Percentiles rank a stretch among this genome's conserved stretches.
Conservation (phyloP, 2,113 vertebrate genomes). For the Megaceryle maxima region DNA sequence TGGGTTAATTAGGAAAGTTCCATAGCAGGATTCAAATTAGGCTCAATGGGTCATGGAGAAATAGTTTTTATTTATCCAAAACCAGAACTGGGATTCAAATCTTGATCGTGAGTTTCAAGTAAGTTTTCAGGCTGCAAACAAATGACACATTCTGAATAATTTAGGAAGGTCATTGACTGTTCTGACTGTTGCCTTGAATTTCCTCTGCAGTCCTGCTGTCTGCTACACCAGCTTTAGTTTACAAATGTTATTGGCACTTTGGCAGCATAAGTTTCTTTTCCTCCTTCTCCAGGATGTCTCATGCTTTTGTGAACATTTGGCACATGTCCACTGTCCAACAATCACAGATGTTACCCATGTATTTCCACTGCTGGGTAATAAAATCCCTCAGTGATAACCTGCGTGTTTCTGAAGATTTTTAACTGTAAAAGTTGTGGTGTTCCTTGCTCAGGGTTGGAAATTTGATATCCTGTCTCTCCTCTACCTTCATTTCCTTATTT, state of each 20-base stretch:
- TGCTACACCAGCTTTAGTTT: neutral
- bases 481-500: neutral
- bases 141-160: conserved; percentile 34
- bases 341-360: neutral
- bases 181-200: conserved; percentile 3
- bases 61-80: neutral
- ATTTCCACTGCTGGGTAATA: neutral
- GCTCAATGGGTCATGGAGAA: neutral
- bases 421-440: neutral
- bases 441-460: neutral
- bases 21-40: conserved; percentile 3
- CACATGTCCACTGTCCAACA: neutral
- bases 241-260: neutral
- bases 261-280: neutral
- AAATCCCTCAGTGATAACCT: neutral
- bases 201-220: neutral
- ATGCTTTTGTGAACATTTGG: neutral
- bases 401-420: neutral
- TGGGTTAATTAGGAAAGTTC: conserved; percentile 42
- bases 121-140: neutral
- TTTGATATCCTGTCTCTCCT: neutral
- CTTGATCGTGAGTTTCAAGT: neutral
- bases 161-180: conserved; percentile 35
- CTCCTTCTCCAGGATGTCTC: neutral
- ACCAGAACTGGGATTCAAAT: conserved; percentile 7